Conservation (phyloP, 2,113 vertebrate species). For the Corydoras maculifer region DNA sequence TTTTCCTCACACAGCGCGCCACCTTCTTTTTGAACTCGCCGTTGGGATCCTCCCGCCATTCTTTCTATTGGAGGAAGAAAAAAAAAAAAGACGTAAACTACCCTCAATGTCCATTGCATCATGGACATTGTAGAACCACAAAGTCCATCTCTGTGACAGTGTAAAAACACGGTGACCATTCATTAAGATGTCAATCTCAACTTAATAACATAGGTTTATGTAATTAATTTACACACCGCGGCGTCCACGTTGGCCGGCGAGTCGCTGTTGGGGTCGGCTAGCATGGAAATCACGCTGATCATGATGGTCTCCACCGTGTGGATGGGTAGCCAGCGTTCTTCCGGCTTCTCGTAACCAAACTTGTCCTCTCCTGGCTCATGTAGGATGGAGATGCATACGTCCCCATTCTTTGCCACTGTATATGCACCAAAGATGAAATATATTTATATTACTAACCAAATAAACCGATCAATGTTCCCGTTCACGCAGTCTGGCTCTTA, state of each 20-base stretch:
- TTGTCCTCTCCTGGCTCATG: slow-evolving; percentile 98
- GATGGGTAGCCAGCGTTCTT: slow-evolving; percentile 97
- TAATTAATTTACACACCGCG: slow-evolving; percentile 58
- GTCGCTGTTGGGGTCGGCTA: slow-evolving; percentile 97
- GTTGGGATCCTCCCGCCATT: slow-evolving; percentile 70
- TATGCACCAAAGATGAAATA: slow-evolving; percentile 30
- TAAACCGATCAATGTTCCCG: no score
- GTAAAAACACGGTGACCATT: no score
- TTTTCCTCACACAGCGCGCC: slow-evolving; percentile 69
- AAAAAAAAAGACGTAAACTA: slow-evolving; percentile 20
- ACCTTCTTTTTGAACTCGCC: slow-evolving; percentile 74
- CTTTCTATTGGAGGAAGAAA: slow-evolving; percentile 58
- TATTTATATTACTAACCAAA: no score
- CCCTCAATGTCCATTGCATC: no score
- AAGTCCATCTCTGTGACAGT: no score
- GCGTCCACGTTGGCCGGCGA: slow-evolving; percentile 97
- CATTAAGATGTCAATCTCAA: no score
- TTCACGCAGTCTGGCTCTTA: slow-evolving; percentile 54
- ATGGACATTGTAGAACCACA: no score
- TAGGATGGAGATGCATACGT: slow-evolving; percentile 99
- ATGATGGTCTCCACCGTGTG: slow-evolving; percentile 99
- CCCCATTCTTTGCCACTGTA: slow-evolving; percentile 96
- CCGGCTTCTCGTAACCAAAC: slow-evolving; percentile 97
- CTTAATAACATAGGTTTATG: no score
- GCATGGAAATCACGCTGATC: slow-evolving; percentile 99